phyloP scores from a whole-genome alignment of 2,888 invertebrate species.

The Drosophila mercatorum region DNA sequence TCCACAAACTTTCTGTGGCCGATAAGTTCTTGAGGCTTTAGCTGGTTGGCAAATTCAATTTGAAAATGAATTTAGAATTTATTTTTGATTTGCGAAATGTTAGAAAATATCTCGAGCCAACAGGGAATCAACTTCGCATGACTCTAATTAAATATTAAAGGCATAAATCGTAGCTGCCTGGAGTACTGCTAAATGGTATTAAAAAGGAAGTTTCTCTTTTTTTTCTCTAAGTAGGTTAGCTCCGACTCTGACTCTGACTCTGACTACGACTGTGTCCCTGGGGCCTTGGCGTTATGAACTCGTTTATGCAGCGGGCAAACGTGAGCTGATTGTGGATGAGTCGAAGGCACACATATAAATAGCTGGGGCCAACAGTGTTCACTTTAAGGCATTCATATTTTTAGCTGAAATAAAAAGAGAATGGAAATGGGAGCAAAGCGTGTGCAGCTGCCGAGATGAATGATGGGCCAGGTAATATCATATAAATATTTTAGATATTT shows the following conservation, averaged over 20 bases:
- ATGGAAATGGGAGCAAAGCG: not conserved
- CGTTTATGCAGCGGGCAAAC: not conserved
- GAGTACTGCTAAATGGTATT: slow-evolving; percentile 1
- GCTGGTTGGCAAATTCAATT: not conserved
- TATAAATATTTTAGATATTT: not conserved
- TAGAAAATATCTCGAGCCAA: not conserved
- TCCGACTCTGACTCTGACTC: not conserved
- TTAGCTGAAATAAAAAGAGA: not conserved
- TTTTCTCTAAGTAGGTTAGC: not conserved
- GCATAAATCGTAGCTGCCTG: not conserved
- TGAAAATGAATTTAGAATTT: slow-evolving; percentile 1
- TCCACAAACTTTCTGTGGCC: slow-evolving; percentile 2
- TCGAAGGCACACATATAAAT: not conserved
- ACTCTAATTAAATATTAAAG: slow-evolving; percentile 2
- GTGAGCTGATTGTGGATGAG: slow-evolving; percentile 8
- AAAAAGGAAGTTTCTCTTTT: not conserved
- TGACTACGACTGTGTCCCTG: not conserved
- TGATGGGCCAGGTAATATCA: not conserved
- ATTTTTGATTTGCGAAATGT: not conserved
- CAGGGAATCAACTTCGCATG: not conserved
- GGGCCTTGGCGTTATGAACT: not conserved
- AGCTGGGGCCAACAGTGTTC: not conserved
- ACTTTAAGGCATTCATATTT: not conserved
- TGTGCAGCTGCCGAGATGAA: not conserved
- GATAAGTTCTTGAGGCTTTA: slow-evolving; percentile 8